Percentiles rank a stretch among this genome's conserved stretches.
Conservation (phyloP, 2,888 invertebrate genomes). For the Cantharis flavilabris region DNA sequence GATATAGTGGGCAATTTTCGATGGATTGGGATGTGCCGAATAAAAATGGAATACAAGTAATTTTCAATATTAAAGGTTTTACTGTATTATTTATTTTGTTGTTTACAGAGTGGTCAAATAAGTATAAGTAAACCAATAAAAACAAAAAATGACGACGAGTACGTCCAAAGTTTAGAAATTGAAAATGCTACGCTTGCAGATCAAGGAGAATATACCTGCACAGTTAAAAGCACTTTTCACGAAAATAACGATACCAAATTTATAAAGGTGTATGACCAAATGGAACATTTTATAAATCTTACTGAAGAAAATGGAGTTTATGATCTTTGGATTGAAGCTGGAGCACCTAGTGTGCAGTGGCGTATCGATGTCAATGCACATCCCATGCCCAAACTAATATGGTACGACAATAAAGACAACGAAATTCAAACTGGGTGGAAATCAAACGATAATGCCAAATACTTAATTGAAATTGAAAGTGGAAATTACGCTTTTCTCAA, state of each 20-base stretch:
- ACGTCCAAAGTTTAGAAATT: conserved; percentile 35
- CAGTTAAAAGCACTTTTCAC: conserved; percentile 43
- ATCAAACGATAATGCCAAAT: conserved; percentile 34
- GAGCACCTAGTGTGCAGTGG: conserved; percentile 55
- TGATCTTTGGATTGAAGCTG: conserved; percentile 43
- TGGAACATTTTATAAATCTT: conserved; percentile 46
- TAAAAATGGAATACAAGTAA: conserved; percentile 26
- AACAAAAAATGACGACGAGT: background rate
- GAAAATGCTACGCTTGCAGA: conserved; percentile 38
- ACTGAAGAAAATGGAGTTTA: conserved; percentile 45
- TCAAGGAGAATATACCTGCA: conserved; percentile 47
- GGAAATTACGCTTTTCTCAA: conserved; percentile 51
- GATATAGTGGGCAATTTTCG: conserved; percentile 36
- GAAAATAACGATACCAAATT: conserved; percentile 32
- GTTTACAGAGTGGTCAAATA: conserved; percentile 11
- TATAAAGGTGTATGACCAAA: conserved; percentile 38
- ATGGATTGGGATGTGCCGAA: conserved; percentile 49
- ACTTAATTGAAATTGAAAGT: conserved; percentile 6
- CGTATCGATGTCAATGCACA: conserved; percentile 60
- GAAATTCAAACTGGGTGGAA: conserved; percentile 40
- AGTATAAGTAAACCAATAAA: background rate
- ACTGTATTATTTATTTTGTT: background rate
- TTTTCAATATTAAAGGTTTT: background rate
- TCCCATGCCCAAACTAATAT: conserved; percentile 54
- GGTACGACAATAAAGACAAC: conserved; percentile 50